Evolutionary conservation across 2,113 vertebrate species (phyloP).

Genomic region (Otolemur garnettii): DNA sequence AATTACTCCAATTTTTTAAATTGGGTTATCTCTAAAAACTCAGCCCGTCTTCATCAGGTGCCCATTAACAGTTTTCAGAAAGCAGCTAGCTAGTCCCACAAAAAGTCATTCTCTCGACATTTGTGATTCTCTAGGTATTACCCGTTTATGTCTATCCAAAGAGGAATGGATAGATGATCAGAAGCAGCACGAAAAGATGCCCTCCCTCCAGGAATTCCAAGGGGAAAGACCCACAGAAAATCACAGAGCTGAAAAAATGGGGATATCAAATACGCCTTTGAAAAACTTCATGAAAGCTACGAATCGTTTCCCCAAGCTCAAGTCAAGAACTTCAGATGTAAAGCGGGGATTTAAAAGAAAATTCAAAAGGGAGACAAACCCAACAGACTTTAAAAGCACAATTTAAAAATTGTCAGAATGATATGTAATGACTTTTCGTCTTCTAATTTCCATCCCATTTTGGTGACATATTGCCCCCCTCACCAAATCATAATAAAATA

Average conservation of each 20-base stretch:
- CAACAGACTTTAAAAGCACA: conserved; percentile 57
- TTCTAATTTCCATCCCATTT: conserved; percentile 43
- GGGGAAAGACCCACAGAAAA: conserved; percentile 58
- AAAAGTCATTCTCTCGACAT: not conserved
- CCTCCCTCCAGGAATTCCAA: conserved; percentile 52
- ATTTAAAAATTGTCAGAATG: conserved; percentile 58
- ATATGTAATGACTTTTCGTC: conserved; percentile 37
- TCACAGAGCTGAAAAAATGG: conserved; percentile 41
- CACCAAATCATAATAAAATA: conserved; percentile 48
- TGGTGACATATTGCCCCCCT: not conserved
- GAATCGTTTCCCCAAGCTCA: conserved; percentile 43
- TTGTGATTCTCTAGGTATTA: not conserved
- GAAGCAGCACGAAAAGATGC: conserved; percentile 54
- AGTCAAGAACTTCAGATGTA: conserved; percentile 71
- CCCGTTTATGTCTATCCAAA: not conserved
- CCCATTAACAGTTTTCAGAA: conserved; percentile 5
- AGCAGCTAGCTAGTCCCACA: not conserved
- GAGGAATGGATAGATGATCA: conserved; percentile 56
- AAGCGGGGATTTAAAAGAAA: conserved; percentile 43
- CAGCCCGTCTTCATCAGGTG: not conserved
- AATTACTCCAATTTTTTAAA: conserved; percentile 51
- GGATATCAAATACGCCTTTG: conserved; percentile 71
- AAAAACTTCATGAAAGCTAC: conserved; percentile 71
- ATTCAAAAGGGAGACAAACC: conserved; percentile 68
- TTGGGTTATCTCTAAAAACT: conserved; percentile 1